Evolutionary conservation across 2,888 invertebrate species (phyloP), one percentile per base, ranked within the genome.

Genomic region (Sinotaia quadrata): DNA sequence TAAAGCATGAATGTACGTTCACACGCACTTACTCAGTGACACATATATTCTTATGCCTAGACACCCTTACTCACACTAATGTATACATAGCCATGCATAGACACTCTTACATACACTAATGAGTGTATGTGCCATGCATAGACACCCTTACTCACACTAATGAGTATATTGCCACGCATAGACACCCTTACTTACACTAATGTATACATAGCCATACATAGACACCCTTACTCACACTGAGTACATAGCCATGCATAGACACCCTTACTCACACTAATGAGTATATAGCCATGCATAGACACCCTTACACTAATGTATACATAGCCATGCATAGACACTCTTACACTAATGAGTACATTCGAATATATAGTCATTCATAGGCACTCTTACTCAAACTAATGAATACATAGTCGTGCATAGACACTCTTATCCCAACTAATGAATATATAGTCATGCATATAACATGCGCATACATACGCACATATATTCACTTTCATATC

Each of bases 1-100:
- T n/a, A 31, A 31, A 8, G 34, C 54, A 56, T 21, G 24, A 5
- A 56, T 18, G n/a, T 21, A 31, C 33, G n/a, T 24, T 5, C 57
- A 36, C 57, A 2, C 37, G 24, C 36, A 3, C 57, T 8, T 37
- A 37, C 24, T 8, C 57, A 59, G 29, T 31, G 7, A 44, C 31
- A 59, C 44, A 44, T 44, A 59, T 21, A 49, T n/a, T n/a, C 47
- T 47, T 24, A 47, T 34, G 49, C 49, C 44, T 49, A 60, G 33
- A 60, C 33, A 60, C 60, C 44, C 60, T 33, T 34, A 47, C 60
- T 47, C 60, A 60, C 60, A 60, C 27, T 47, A 31, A 47, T 34
- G 18, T 18, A 5, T 31, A 52, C 52, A 52, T 31, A 52, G 12
- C 27, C 44, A 47, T 29, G 33, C 3, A 47, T 33, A 33, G 33